phyloP scores from a whole-genome alignment of 1,140 invertebrate genomes.

The Eulimnadia texana region DNA sequence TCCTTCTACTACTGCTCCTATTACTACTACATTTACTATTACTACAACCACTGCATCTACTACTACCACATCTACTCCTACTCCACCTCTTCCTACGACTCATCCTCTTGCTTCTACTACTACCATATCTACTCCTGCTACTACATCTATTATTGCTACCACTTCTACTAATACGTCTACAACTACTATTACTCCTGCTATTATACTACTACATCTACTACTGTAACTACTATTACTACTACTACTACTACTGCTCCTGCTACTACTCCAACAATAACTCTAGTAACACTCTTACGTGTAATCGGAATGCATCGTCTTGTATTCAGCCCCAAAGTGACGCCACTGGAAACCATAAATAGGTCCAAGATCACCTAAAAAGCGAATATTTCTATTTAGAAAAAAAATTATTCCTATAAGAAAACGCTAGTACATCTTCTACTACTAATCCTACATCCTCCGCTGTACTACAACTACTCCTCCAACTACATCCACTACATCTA shows the following conservation, averaged over 20 bases:
- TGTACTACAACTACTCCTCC: too few species aligned
- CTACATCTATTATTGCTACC: too few species aligned
- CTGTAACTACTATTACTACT: not conserved
- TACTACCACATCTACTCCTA: too few species aligned
- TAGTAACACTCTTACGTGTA: constrained; percentile 37
- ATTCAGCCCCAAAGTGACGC: constrained; percentile 93
- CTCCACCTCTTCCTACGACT: not conserved
- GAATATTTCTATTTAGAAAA: not conserved
- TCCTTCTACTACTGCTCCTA: too few species aligned
- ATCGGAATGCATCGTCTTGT: constrained; percentile 67
- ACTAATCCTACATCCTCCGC: too few species aligned
- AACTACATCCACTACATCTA: too few species aligned
- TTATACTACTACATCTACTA: too few species aligned
- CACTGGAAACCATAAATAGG: constrained; percentile 99
- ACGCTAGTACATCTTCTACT: not conserved
- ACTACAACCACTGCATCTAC: not conserved
- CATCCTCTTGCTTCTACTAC: too few species aligned
- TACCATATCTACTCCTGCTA: not conserved
- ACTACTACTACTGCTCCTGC: not conserved
- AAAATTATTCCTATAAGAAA: not conserved
- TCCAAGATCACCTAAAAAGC: constrained; percentile 68
- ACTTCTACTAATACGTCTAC: not conserved
- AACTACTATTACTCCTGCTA: constrained; percentile 14
- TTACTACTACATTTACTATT: not conserved
- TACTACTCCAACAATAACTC: not conserved